These are phyloP conservation scores for Crossocerus cetratus DNA, from an alignment of 2,888 invertebrate species.

Conservation along the genomic window DNA sequence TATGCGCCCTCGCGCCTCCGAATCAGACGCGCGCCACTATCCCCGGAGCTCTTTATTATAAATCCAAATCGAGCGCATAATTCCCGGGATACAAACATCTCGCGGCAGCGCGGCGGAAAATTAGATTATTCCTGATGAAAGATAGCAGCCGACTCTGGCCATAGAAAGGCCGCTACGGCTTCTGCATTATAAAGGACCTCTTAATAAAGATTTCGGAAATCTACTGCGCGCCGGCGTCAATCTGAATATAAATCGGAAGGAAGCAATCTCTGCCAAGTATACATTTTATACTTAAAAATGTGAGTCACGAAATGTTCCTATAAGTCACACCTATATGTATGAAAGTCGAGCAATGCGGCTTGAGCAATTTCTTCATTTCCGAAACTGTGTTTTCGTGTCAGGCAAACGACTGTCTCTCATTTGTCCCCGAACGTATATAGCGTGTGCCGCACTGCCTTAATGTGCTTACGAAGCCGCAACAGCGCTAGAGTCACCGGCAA, in stretches of 20 bases:
- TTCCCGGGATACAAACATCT: constrained; percentile 67
- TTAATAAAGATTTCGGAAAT: constrained; percentile 6
- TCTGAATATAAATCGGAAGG: neutral
- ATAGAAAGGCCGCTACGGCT: neutral
- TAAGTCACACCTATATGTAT: too few species aligned
- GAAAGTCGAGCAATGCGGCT: constrained; percentile 41
- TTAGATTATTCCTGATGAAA: constrained; percentile 57
- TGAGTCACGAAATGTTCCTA: too few species aligned
- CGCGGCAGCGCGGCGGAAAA: constrained; percentile 42
- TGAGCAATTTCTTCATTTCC: constrained; percentile 29
- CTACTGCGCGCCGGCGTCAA: neutral
- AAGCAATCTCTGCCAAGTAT: neutral
- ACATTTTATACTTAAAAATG: too few species aligned
- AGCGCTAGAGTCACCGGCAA: constrained; percentile 45
- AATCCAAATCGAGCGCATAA: constrained; percentile 71
- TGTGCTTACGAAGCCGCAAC: constrained; percentile 51
- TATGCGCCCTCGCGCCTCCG: constrained; percentile 70
- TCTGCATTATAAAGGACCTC: constrained; percentile 40
- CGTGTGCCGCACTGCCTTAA: constrained; percentile 30
- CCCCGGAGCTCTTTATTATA: constrained; percentile 70
- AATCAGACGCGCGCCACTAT: constrained; percentile 49
- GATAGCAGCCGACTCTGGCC: constrained; percentile 18
- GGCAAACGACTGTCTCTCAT: constrained; percentile 19
- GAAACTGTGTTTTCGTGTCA: constrained; percentile 51
- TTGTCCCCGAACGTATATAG: constrained; percentile 13